Percentiles rank a stretch among this genome's conserved stretches.
Evolutionary conservation across 64 coral and sea anemone species (phyloP).

Genomic region (Acropora tenuis): DNA sequence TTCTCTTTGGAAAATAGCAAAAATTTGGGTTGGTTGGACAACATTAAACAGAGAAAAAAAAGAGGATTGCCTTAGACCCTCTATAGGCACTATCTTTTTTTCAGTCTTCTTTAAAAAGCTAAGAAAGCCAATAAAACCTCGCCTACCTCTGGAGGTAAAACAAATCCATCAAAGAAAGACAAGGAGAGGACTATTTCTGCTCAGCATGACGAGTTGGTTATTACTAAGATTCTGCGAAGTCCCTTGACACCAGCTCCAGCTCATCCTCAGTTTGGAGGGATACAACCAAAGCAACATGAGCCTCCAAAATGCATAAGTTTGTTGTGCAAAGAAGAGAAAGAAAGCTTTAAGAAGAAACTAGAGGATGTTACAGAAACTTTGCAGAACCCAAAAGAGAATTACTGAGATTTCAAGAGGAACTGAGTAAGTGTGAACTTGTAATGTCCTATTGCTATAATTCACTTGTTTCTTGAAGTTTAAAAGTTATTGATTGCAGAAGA

Average conservation of each 20-base stretch:
- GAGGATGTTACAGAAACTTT: not conserved
- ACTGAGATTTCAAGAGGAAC: not conserved
- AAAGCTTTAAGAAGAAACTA: not conserved
- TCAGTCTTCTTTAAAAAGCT: not conserved
- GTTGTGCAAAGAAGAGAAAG: not conserved
- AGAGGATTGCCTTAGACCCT: too few species aligned
- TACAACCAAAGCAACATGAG: not conserved
- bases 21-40: too few species aligned
- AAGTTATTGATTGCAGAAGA: too few species aligned
- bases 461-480: not conserved
- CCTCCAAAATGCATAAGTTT: not conserved
- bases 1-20: too few species aligned
- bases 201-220: not conserved
- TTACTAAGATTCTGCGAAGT: not conserved
- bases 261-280: not conserved
- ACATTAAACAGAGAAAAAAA: too few species aligned
- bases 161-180: not conserved
- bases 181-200: not conserved
- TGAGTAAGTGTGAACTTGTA: not conserved
- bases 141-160: not conserved
- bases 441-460: not conserved
- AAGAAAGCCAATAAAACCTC: not conserved
- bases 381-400: not conserved
- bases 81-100: too few species aligned
- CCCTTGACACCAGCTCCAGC: not conserved